A percentile compares a stretch with the other conserved stretches of the same genome.
phyloP scores from a whole-genome alignment of 35 echinoderm and acorn worm species.

The Heliocidaris erythrogramma region DNA sequence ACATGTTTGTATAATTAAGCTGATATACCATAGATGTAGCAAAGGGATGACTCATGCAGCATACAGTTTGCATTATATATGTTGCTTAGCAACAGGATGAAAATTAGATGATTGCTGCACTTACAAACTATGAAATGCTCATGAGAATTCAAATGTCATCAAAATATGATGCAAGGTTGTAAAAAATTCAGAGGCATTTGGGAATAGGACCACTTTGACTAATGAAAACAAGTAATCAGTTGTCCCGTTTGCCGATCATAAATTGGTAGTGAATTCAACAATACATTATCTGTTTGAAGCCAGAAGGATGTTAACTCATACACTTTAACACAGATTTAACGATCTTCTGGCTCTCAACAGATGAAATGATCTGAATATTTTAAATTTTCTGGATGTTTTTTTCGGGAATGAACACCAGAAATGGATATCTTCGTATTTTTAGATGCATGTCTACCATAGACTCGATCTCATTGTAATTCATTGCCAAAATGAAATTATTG shows the following conservation, averaged over 20 bases:
- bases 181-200: background rate
- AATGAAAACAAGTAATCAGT: conserved; percentile 1
- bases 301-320: no score
- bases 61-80: background rate
- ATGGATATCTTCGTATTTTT: no score
- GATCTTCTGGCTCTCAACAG: no score
- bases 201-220: background rate
- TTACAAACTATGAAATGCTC: conserved; percentile 3
- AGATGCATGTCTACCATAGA: no score
- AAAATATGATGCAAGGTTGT: background rate
- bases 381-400: no score
- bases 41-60: background rate
- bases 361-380: no score
- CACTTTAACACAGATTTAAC: no score
- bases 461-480: no score
- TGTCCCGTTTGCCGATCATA: background rate
- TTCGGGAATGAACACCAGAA: no score
- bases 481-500: no score
- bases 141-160: background rate
- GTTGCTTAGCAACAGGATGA: conserved; percentile 1
- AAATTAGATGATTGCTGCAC: background rate
- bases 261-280: background rate
- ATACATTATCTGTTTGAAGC: background rate
- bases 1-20: background rate
- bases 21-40: background rate